phyloP scores from a whole-genome alignment of 2,888 invertebrate genomes.

The Nineta flava region DNA sequence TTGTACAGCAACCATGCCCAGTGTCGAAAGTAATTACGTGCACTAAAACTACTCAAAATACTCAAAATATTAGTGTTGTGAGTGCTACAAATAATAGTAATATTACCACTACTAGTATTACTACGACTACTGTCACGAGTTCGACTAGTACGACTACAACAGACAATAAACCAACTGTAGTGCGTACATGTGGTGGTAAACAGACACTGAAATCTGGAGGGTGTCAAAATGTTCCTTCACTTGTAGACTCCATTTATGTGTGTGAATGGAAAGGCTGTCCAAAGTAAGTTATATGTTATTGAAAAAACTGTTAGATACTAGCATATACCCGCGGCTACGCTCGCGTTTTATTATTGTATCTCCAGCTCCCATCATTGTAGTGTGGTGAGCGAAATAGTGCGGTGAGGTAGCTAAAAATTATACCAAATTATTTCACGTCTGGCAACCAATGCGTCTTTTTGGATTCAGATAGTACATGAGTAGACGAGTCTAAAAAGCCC shows the following conservation, averaged over 20 bases:
- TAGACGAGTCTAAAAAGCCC: too few species aligned
- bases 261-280: slow-evolving; percentile 93
- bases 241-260: slow-evolving; percentile 37
- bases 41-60: not conserved
- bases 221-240: not conserved
- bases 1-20: not conserved
- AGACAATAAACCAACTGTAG: not conserved
- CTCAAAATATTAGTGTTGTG: not conserved
- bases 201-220: not conserved
- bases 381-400: too few species aligned
- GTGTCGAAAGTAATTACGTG: not conserved
- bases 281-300: slow-evolving; percentile 29
- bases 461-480: too few species aligned
- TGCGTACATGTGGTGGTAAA: not conserved
- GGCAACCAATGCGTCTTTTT: too few species aligned
- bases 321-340: too few species aligned
- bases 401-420: too few species aligned
- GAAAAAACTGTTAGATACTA: too few species aligned
- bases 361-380: too few species aligned
- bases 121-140: not conserved
- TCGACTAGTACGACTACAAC: not conserved
- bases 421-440: too few species aligned
- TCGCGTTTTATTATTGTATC: too few species aligned
- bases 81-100: not conserved
- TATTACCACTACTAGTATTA: not conserved